phyloP scores from a whole-genome alignment of 2,113 vertebrate species.

The Pagrus major region DNA sequence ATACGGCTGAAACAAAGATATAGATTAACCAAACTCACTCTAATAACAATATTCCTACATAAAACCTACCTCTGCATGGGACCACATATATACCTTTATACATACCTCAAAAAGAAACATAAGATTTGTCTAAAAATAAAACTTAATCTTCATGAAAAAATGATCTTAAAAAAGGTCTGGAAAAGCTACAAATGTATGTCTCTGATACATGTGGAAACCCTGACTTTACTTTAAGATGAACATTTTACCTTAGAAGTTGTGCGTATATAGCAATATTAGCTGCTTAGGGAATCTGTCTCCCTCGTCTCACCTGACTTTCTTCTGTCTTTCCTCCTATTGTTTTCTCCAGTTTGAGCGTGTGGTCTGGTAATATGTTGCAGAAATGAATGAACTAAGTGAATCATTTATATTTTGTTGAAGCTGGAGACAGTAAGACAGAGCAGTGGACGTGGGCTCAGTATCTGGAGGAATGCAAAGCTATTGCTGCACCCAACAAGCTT shows the following conservation, averaged over 20 bases:
- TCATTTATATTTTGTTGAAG: slow-evolving; percentile 71
- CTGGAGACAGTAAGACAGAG: slow-evolving; percentile 89
- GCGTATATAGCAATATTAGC: not conserved
- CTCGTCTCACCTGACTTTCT: not conserved
- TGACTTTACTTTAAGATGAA: not conserved
- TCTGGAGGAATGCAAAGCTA: slow-evolving; percentile 92
- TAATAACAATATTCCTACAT: too few relatives aligned
- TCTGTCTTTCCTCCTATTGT: not conserved
- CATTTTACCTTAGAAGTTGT: not conserved
- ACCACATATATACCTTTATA: too few relatives aligned
- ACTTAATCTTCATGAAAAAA: too few relatives aligned
- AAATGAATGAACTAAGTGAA: not conserved
- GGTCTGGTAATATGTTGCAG: not conserved
- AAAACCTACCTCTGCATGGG: too few relatives aligned
- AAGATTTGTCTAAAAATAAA: too few relatives aligned
- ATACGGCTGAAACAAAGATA: too few relatives aligned
- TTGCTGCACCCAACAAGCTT: slow-evolving; percentile 92
- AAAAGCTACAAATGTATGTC: too few relatives aligned
- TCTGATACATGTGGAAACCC: too few relatives aligned
- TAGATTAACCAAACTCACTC: too few relatives aligned
- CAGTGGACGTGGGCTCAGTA: slow-evolving; percentile 94
- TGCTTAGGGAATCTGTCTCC: not conserved
- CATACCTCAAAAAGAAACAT: too few relatives aligned
- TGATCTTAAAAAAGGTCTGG: too few relatives aligned
- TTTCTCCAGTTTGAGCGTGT: not conserved